phyloP scores from a whole-genome alignment of 2,888 invertebrate genomes.

The Podabrus alpinus region DNA sequence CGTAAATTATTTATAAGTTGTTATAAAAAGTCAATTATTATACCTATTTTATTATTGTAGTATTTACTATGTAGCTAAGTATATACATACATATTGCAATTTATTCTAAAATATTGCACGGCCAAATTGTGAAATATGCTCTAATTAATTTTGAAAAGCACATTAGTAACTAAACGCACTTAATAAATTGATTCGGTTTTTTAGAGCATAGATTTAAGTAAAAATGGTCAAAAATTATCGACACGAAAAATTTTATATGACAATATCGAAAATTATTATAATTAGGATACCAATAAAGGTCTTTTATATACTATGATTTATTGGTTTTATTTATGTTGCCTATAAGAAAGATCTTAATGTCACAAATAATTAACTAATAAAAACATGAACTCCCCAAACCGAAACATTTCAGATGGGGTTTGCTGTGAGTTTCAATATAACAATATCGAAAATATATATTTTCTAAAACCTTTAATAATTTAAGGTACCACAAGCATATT shows the following conservation, averaged over 20 bases:
- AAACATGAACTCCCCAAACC: too few relatives aligned
- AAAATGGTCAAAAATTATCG: background rate
- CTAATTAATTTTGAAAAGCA: background rate
- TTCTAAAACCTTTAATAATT: too few relatives aligned
- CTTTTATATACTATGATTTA: background rate
- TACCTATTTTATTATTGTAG: background rate
- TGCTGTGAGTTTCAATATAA: too few relatives aligned
- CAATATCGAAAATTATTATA: background rate
- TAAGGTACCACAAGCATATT: too few relatives aligned
- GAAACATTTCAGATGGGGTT: too few relatives aligned
- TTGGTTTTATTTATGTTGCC: background rate
- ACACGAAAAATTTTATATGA: background rate
- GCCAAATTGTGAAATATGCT: background rate
- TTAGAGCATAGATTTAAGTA: background rate
- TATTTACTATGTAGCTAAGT: background rate
- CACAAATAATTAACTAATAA: too few relatives aligned
- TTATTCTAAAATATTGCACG: background rate
- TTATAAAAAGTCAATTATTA: slow-evolving; percentile 17
- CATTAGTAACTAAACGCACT: background rate
- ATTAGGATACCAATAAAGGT: background rate
- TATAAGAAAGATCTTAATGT: too few relatives aligned
- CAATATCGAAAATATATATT: too few relatives aligned
- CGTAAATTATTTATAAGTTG: slow-evolving; percentile 8
- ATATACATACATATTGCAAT: background rate
- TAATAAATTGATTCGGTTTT: background rate